Evolutionary conservation across 92 coral and sea anemone species (phyloP), one percentile per base, ranked within the genome.

Genomic region (Epizoanthus stellaris): DNA sequence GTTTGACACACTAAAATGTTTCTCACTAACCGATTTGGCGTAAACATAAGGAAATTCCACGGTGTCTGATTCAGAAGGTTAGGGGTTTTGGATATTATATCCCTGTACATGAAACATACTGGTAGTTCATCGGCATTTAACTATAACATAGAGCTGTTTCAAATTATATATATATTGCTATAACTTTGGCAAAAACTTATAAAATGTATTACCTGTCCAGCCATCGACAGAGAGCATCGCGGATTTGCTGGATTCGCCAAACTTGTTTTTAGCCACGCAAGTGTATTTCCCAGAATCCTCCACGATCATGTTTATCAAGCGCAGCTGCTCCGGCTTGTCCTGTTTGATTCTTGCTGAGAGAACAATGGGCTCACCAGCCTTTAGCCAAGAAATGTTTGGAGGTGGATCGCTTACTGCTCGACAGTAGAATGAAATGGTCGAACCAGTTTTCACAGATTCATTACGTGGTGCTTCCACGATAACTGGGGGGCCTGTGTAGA

Each of bases 201-300:
- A 30, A 30, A 30, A 30, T 30, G 36, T 30, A 52, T 52, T 77
- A 77, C 82, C 82, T 61, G 34, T 25, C 59, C 68, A 77, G 59
- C 82, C 82, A 77, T 77, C 70, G 25, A 77, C 70, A 21, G 25
- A 40, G 9, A 77, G 82, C 62, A 56, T 77, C 5, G 38, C 53
- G 23, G 68, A 34, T 17, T 60, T 62, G 39, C 71, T 38, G 19
- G 20, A 36, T 62, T 19, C 70, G 5, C 82, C 82, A 10, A 39
- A n/a, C 56, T 11, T 77, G 17, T 77, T 77, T 3, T 19, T 77
- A 21, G 82, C 82, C 7, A 77, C 82, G 8, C 82, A 77, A 6
- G 83, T 79, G 49, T 79, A 79, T 40, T 4, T 63, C 67, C 83
- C 83, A 42, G 83, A 70, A 45, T 79, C 83, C 19, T 62, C 4